Base-by-base conservation (phyloP, 2,113 vertebrate genomes). In the Anoura caudifer region DNA sequence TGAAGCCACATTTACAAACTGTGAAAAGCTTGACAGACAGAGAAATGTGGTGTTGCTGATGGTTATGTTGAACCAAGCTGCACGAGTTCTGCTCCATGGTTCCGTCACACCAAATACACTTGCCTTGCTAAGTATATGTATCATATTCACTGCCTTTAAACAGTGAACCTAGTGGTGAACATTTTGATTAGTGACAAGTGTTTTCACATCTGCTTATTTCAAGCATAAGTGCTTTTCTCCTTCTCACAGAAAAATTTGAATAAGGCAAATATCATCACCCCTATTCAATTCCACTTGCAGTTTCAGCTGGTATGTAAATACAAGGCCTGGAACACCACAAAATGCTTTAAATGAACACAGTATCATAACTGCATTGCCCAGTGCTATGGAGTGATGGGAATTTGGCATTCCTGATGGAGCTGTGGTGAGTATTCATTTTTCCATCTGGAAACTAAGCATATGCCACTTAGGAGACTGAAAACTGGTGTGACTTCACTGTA, bases 171-270 rank as follows among this genome's bases (percentile, higher is more conserved):
- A 63, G 76, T 28, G 81, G 92, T 89, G 95, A 98, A 98, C 94
- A 96, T 95, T 97, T 93, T 97, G 95, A 97, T 97, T 95, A 95
- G 73, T 89, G 92, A 97, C 88, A 95, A 97, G 89, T 96, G 91
- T 97, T 96, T 97, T 85, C 79, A 96, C 75, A 96, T 97, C 95
- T 96, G 97, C 95, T 96, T 92, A 50, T 94, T 96, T 95, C 82
- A 84, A 95, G 70, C 87, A 79, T 50, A 96, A 92, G 90, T 90
- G 73, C 65, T 90, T 96, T 87, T 79, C 56, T 91, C 83, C 88
- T 90, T 86, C 73, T 94, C 84, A 88, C 3, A 79, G 90, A 95
- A 90, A 89, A 84, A 95, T 20, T 87, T 31, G 38, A 87, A 91
- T 88, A 87, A 94, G 82, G 88, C 89, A 93, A 94, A 96, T 94